These are phyloP conservation scores for Polyboroides typus DNA, from an alignment of 2,797 vertebrate species.

Conservation along the genomic window DNA sequence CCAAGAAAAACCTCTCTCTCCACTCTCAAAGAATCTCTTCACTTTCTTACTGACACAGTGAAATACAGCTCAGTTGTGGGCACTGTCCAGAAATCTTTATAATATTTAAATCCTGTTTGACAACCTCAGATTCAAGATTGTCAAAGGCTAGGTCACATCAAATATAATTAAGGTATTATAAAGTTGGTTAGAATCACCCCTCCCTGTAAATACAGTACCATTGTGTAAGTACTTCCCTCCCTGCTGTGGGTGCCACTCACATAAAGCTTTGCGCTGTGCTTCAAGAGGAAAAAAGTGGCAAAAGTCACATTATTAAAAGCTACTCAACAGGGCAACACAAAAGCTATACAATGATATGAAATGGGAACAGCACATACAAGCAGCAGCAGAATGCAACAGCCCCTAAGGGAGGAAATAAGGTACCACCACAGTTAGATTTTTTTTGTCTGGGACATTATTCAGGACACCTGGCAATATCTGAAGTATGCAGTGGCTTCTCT, in stretches of 20 bases:
- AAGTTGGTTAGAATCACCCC: neutral
- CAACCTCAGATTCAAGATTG: neutral
- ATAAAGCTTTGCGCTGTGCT: neutral
- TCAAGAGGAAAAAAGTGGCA: neutral
- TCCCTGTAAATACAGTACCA: neutral
- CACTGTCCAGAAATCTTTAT: neutral
- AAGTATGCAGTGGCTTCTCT: neutral
- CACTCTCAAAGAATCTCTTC: neutral
- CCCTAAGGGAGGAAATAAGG: neutral
- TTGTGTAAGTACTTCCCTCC: neutral
- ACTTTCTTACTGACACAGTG: neutral
- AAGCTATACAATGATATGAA: rapidly evolving
- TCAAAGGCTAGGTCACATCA: neutral
- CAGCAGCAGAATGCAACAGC: neutral
- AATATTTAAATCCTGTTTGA: neutral
- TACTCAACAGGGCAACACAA: neutral
- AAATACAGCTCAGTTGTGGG: neutral
- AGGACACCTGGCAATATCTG: neutral
- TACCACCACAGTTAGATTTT: neutral
- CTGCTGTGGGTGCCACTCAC: neutral
- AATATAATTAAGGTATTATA: neutral
- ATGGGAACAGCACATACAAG: rapidly evolving
- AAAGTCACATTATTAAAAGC: neutral
- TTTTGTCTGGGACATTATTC: neutral
- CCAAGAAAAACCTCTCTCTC: neutral